These are phyloP conservation scores for Melanargia galathea DNA, from an alignment of 2,888 invertebrate genomes.

Conservation along the genomic window DNA sequence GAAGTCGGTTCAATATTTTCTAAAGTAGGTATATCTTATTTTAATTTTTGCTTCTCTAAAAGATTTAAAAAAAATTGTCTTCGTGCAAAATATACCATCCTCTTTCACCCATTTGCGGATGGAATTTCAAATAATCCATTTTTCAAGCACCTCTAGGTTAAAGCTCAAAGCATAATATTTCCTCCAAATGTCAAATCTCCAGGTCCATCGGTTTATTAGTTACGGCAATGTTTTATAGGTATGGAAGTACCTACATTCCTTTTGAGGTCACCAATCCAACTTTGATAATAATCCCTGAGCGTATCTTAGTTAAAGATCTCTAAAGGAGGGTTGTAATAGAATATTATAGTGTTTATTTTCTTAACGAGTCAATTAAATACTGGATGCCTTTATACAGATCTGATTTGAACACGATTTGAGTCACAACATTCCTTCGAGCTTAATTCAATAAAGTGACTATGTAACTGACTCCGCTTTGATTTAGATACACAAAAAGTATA, in stretches of 20 bases:
- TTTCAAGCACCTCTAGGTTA: no score
- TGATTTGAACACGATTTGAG: background rate
- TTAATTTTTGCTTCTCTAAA: no score
- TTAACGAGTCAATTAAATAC: constrained; percentile 28
- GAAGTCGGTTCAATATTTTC: no score
- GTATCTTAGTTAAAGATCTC: constrained; percentile 7
- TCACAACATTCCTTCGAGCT: constrained; percentile 9
- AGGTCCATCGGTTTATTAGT: no score
- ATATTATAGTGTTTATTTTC: constrained; percentile 28
- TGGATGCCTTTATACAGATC: constrained; percentile 3
- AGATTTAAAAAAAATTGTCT: no score
- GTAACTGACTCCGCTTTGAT: constrained; percentile 1
- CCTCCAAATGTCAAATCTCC: no score
- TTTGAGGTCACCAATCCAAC: background rate
- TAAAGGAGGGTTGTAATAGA: constrained; percentile 20
- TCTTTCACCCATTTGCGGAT: no score
- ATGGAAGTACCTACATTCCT: background rate
- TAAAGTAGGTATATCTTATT: no score
- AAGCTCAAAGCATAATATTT: no score
- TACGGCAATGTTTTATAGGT: no score
- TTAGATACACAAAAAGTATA: constrained; percentile 9
- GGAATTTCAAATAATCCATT: no score
- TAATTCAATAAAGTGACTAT: constrained; percentile 11
- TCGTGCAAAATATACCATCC: no score
- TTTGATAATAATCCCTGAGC: background rate